Conservation (phyloP, 2,113 vertebrate species). For the Zosterops hypoxanthus region DNA sequence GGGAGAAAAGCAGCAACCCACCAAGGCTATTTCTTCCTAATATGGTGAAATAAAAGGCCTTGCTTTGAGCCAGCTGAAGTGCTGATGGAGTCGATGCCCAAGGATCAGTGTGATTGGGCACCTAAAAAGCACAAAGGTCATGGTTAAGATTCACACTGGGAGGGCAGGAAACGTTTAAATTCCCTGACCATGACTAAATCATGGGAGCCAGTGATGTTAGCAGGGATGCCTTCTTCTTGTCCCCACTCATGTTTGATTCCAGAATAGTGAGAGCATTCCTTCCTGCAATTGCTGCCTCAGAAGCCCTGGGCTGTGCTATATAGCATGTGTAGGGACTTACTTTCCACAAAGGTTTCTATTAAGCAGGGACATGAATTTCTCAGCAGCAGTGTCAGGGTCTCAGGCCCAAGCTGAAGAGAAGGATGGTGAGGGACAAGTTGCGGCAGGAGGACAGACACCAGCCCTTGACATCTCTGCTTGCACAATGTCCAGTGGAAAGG, state of each 20-base stretch:
- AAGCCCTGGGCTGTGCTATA: not conserved
- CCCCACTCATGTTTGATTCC: not conserved
- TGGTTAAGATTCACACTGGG: not conserved
- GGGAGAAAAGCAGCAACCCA: not conserved
- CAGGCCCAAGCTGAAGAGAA: accelerated
- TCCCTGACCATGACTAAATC: constrained; percentile 42
- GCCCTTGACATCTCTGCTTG: not conserved
- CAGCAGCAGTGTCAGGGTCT: not conserved
- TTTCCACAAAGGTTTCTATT: not conserved
- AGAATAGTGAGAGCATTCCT: not conserved
- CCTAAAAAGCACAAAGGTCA: not conserved
- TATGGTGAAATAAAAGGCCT: constrained; percentile 62
- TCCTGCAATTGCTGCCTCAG: accelerated
- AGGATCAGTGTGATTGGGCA: not conserved
- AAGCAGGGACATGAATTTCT: not conserved
- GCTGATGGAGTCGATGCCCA: not conserved
- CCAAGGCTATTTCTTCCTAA: constrained; percentile 58
- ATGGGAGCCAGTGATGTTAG: not conserved
- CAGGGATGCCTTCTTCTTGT: not conserved
- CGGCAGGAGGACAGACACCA: accelerated
- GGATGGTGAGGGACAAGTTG: not conserved
- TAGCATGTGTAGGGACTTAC: not conserved
- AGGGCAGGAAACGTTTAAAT: constrained; percentile 55
- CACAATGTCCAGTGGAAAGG: not conserved
- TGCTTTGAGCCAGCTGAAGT: not conserved